Base-by-base conservation (phyloP, 1,140 invertebrate genomes). In the Megalonaias nervosa region DNA sequence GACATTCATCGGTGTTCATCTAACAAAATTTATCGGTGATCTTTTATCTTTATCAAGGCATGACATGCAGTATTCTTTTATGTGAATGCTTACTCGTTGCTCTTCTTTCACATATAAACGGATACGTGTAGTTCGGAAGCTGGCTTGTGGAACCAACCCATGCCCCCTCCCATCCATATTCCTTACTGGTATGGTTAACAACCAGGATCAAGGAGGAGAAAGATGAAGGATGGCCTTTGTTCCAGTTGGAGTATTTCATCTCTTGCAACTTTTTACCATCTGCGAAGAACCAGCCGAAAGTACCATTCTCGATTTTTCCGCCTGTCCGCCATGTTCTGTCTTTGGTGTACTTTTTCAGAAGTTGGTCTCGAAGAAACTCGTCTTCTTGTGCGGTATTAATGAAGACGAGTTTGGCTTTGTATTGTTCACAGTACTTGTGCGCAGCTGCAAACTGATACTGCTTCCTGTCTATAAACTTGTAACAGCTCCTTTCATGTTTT, bases 91-190 rank as follows among this genome's bases (percentile, higher is more conserved):
- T 81, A 88, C 86, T 66, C 80, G 77, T 85, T 26, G 86, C 85
- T 58, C 81, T 70, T 65, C 84, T 76, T 75, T 88, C 86, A 72
- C 86, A 88, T 19, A 88, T 86, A 64, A 84, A 85, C 0, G 86
- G 60, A 72, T 84, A 86, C 3, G 81, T 64, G 69, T 84, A 72
- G 59, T 84, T 65, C 6, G 84, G 85, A 17, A 83, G 66, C 26
- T 86, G 81, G 19, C 58, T 72, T 15, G 75, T 57, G 5, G 86
- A 88, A 1, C 86, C 86, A 0, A 78, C 38, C 85, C 84, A 85
- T 3, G 79, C 84, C 2, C 86, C 86, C 61, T 79, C 60, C 85
- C 86, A 88, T 17, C 62, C 57, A 19, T 84, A 79, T 60, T 71
- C 69, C 14, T 82, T 71, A 17, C 76, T 81, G 16, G 80, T 75